Base-by-base conservation (phyloP, 2,797 vertebrate species). In the Hylomyscus alleni region DNA sequence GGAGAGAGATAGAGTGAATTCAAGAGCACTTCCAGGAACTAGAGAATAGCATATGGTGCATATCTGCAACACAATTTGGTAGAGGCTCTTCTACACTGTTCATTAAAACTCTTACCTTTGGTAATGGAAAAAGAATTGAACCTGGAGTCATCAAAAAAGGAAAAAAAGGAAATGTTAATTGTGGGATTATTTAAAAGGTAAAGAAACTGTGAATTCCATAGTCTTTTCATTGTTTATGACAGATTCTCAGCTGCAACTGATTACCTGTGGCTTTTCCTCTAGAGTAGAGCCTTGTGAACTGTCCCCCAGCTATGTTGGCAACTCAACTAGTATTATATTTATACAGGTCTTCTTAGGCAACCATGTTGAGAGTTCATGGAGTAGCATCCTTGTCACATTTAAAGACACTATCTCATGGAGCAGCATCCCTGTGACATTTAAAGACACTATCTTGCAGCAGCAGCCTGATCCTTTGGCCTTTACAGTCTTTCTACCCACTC, bases 1-100 rank as follows among this genome's bases (percentile, higher is more conserved):
- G 65, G 54, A 95, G 95, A 97, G 75, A 13, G 37, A 89, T 67
- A 56, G 50, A 88, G 58, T 92, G n/a, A 40, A 37, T 84, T 96
- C 76, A 87, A 20, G 84, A 62, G 72, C 44, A 90, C 40, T 67
- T 31, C 84, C 22, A 15, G 81, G 29, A 19, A 37, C 82, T 92
- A 89, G 29, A 90, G 40, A 95, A 92, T 89, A 73, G 72, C 12
- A 77, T 54, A 94, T 50, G 78, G 82, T 94, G 44, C 44, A 81
- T 62, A 50, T 92, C 88, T 90, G 84, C 81, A 95, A 73, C 65
- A 37, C 84, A 62, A 65, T 73, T 50, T 81, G 29, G 44, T 50
- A 87, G 52, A 91, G 56, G 15, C 31, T 88, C 29, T 78, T 62
- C 77, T 76, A 69, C 15, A 82, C n/a, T 81, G n/a, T 82, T 91